Percentiles rank a stretch among this genome's conserved stretches.
Evolutionary conservation across 2,113 vertebrate species (phyloP).

Genomic region (Gorilla gorilla): DNA sequence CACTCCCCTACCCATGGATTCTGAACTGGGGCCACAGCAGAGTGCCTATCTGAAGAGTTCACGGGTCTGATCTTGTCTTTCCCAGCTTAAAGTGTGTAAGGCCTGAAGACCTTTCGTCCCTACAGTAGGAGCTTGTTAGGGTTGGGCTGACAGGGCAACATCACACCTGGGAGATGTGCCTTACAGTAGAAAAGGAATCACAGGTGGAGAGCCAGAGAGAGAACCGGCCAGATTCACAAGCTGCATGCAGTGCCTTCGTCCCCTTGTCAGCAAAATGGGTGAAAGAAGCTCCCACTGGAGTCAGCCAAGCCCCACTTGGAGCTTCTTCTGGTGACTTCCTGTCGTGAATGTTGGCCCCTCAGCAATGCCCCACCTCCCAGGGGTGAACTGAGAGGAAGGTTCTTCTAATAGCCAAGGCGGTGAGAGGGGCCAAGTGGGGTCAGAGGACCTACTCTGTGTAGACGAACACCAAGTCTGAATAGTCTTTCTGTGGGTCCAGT

Average conservation of each 20-base stretch:
- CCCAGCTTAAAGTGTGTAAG: background rate
- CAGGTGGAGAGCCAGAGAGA: background rate
- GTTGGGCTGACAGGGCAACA: background rate
- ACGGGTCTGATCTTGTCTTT: background rate
- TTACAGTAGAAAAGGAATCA: background rate
- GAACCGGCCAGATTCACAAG: background rate
- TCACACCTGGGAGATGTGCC: background rate
- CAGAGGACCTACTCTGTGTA: background rate
- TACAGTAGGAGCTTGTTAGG: background rate
- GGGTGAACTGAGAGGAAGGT: background rate
- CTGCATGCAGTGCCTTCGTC: background rate
- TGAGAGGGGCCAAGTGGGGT: background rate
- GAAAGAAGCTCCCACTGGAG: background rate
- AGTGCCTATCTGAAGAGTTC: background rate
- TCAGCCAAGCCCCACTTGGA: background rate
- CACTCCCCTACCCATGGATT: accelerated
- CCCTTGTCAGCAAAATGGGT: background rate
- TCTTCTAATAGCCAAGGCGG: background rate
- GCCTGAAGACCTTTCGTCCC: background rate
- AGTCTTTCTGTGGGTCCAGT: background rate
- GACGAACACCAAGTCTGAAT: background rate
- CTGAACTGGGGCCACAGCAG: background rate
- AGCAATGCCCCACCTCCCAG: background rate
- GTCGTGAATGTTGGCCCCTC: background rate
- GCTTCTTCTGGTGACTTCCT: background rate